phyloP scores from a whole-genome alignment of 2,113 vertebrate genomes.

The Ammodytes dubius region DNA sequence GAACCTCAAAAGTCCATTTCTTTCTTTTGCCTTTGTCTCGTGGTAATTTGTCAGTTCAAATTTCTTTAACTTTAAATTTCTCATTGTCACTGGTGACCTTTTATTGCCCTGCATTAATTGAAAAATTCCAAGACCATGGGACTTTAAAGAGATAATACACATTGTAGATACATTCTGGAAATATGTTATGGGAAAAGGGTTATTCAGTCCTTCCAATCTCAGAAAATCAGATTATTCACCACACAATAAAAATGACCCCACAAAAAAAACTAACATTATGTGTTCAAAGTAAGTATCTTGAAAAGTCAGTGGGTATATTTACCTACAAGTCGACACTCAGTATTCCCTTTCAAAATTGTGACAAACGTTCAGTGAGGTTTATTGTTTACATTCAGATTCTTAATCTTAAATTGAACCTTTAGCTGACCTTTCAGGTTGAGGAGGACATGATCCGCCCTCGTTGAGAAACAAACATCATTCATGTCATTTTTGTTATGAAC shows the following conservation, averaged over 20 bases:
- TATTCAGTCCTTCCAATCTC: too few species aligned
- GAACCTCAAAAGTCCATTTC: slow-evolving; percentile 19
- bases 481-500: slow-evolving; percentile 2
- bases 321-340: neutral
- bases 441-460: neutral
- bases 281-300: neutral
- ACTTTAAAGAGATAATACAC: neutral
- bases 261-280: neutral
- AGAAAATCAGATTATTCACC: too few species aligned
- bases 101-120: neutral
- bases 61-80: neutral
- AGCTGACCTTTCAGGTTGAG: neutral
- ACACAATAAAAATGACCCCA: neutral
- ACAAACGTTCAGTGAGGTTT: neutral
- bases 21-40: slow-evolving; percentile 22
- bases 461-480: neutral
- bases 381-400: too few species aligned
- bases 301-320: neutral
- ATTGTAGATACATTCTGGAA: neutral
- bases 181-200: rapidly evolving
- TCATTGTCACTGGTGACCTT: neutral
- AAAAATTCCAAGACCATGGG: slow-evolving; percentile 9
- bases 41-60: neutral
- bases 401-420: neutral
- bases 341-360: neutral